Conservation (phyloP, 2,113 vertebrate genomes). For the Pachyramphus minor region DNA sequence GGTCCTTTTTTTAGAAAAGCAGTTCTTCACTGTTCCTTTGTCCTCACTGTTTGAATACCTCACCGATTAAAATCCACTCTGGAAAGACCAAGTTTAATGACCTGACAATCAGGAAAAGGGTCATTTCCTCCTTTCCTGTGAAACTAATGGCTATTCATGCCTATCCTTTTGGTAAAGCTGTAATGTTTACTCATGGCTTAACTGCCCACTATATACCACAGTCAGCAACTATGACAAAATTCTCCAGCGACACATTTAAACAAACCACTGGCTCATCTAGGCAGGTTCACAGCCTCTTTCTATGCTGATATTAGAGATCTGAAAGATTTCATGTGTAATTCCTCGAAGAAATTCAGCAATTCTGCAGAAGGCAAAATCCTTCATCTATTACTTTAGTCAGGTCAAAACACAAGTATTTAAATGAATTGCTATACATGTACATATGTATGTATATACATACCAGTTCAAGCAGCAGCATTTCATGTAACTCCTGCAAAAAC, state of each 20-base stretch:
- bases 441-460: neutral
- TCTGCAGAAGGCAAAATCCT: neutral
- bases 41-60: neutral
- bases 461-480: neutral
- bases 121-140: slow-evolving; percentile 58
- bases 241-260: neutral
- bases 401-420: neutral
- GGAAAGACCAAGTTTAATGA: slow-evolving; percentile 8
- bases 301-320: neutral
- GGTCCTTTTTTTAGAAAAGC: neutral
- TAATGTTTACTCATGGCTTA: slow-evolving; percentile 40
- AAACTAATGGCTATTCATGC: slow-evolving; percentile 37
- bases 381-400: neutral
- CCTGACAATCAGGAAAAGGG: slow-evolving; percentile 37
- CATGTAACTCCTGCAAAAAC: neutral
- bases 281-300: neutral
- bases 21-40: neutral
- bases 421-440: neutral
- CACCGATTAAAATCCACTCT: neutral
- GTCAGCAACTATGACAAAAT: slow-evolving; percentile 49
- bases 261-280: neutral
- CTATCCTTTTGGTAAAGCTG: slow-evolving; percentile 37
- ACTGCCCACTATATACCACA: neutral
- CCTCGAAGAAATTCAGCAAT: neutral
- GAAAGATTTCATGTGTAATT: neutral